These are phyloP conservation scores for Akabosia matsudoensis DNA, from an alignment of 1,140 invertebrate genomes.

Conservation along the genomic window DNA sequence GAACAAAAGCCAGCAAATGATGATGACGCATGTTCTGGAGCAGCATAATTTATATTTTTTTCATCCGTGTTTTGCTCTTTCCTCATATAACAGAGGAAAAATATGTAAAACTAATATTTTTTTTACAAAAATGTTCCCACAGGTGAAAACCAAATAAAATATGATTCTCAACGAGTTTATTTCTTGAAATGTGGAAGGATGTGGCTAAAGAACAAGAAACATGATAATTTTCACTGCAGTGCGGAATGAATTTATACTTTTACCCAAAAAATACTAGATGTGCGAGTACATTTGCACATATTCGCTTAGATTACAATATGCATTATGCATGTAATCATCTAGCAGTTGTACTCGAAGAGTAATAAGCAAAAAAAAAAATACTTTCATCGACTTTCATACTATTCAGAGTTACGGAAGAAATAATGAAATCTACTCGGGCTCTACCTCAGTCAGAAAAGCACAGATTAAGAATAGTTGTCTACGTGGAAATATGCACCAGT, in stretches of 20 bases:
- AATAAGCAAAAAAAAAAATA: neutral
- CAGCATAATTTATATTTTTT: neutral
- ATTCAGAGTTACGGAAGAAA: too few relatives aligned
- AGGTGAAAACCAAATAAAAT: neutral
- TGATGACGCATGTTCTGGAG: neutral
- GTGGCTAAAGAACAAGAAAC: neutral
- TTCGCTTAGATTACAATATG: neutral
- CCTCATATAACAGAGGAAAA: too few relatives aligned
- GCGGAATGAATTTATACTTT: neutral
- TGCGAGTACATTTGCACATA: neutral
- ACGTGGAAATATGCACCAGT: too few relatives aligned
- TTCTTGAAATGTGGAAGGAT: neutral
- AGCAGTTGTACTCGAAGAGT: neutral
- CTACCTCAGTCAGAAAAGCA: too few relatives aligned
- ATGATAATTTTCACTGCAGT: neutral
- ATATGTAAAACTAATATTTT: neutral
- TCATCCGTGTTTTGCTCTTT: neutral
- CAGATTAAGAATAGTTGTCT: too few relatives aligned
- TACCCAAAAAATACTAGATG: neutral
- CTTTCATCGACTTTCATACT: too few relatives aligned
- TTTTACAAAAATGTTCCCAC: neutral
- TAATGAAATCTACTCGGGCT: too few relatives aligned
- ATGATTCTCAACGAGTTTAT: neutral
- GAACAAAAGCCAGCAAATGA: conserved; percentile 1
- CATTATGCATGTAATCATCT: conserved; percentile 17